A percentile compares a stretch with the other conserved stretches of the same genome.
Evolutionary conservation across 2,113 vertebrate genomes (phyloP).

Genomic region (Pluvialis apricaria): DNA sequence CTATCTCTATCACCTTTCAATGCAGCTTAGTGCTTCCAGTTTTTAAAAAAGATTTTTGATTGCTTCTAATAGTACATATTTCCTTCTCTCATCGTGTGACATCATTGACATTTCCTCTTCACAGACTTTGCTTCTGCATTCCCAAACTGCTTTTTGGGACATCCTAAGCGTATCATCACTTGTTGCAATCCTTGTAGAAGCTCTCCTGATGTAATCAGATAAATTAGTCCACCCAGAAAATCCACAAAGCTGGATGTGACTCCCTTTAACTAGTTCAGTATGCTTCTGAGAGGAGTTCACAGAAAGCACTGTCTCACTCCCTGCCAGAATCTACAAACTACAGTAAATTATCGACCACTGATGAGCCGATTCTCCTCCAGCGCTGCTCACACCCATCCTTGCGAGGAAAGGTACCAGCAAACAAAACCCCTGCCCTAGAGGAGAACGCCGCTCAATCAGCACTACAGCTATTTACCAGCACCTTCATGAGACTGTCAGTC

Average conservation of each 20-base stretch:
- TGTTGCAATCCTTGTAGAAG: background rate
- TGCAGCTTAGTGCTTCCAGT: background rate
- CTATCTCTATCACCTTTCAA: background rate
- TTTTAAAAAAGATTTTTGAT: slow-evolving; percentile 9
- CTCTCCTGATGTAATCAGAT: background rate
- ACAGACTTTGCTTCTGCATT: background rate
- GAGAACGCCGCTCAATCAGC: background rate
- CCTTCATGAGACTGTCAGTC: background rate
- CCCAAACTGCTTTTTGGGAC: background rate
- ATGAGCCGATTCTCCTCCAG: background rate
- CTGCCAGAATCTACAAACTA: background rate
- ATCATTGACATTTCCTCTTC: background rate
- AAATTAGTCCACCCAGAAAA: background rate
- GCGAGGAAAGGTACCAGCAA: background rate
- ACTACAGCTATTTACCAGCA: slow-evolving; percentile 8
- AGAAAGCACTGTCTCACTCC: background rate
- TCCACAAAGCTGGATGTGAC: background rate
- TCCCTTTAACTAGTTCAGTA: background rate
- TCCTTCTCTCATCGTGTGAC: background rate
- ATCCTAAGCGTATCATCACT: background rate
- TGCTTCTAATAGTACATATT: background rate
- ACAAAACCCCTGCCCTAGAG: background rate
- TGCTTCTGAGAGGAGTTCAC: background rate
- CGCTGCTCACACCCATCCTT: background rate
- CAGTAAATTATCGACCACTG: slow-evolving; percentile 8